These are phyloP conservation scores for Corvus moneduloides DNA, from an alignment of 2,113 vertebrate genomes.

Conservation along the genomic window DNA sequence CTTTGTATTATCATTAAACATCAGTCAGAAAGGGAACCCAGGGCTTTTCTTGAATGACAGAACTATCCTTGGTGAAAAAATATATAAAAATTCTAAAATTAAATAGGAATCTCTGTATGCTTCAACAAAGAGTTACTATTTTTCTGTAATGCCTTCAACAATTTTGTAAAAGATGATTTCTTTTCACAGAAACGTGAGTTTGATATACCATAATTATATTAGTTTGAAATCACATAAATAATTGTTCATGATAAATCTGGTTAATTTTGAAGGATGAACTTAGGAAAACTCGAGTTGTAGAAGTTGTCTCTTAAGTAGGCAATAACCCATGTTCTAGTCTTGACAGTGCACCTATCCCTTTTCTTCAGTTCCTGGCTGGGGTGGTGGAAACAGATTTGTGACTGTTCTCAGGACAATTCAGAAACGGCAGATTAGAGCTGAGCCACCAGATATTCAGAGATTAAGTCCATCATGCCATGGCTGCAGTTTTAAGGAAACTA, in stretches of 20 bases:
- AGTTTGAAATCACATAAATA: background rate
- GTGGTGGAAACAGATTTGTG: background rate
- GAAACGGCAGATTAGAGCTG: background rate
- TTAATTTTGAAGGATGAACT: background rate
- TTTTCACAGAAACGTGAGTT: background rate
- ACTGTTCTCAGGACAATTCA: background rate
- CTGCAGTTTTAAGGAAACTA: background rate
- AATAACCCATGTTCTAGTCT: background rate
- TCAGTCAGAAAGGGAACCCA: background rate
- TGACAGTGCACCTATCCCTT: background rate
- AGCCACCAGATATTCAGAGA: background rate
- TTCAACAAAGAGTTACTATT: background rate
- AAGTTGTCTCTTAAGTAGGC: background rate
- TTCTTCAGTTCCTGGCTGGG: background rate
- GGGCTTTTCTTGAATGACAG: background rate
- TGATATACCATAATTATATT: background rate
- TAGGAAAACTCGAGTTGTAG: background rate
- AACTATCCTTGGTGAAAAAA: background rate
- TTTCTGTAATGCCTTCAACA: background rate
- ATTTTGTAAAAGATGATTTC: background rate
- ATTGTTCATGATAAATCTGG: background rate
- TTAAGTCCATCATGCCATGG: background rate
- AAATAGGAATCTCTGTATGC: background rate
- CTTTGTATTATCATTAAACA: background rate
- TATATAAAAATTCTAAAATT: background rate